Base-by-base conservation (phyloP, 2,888 invertebrate species). In the Drosophila prostipennis region DNA sequence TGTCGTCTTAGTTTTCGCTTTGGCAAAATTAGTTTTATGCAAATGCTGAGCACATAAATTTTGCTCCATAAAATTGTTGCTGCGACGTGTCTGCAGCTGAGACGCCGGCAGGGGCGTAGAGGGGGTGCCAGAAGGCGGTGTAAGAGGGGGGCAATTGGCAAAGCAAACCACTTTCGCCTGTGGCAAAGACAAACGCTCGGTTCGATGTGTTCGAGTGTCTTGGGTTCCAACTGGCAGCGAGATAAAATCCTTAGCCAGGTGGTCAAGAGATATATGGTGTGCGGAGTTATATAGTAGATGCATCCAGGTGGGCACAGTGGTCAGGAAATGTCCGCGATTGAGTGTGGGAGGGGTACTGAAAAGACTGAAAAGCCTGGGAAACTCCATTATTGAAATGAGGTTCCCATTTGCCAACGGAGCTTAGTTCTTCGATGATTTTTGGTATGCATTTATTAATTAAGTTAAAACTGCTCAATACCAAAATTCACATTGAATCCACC, bases 11-110 rank as follows among this genome's bases (percentile, higher is more conserved):
- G 48, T 70, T 68, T 71, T 77, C 74, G 74, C 72, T 63, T 70
- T 67, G 59, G 65, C 58, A 63, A 81, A 84, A 81, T 84, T 87
- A 80, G 81, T 84, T 81, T 87, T 84, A 87, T 81, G 81, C 87
- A 87, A 81, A 81, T 87, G 81, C 74, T 73, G 78, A 78, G 84
- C 79, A 80, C 78, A 87, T 84, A 87, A 87, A 84, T 87, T 70
- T 74, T 78, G 87, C 81, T 80, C 85, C 71, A 78, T 70, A 80
- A 76, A 84, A 65, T 67, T 69, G 63, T 55, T 52, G 45, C 46
- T 48, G 49, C 61, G 65, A 63, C 65, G 60, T 53, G 55, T 48
- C 26, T 43, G 53, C 43, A 37, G 40, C 49, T 43, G 59, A 42
- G 26, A 1, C 37, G 29, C 14, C 16, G 32, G 26, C 42, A 7